A percentile compares a stretch with the other conserved stretches of the same genome.
Evolutionary conservation across 2,888 invertebrate species (phyloP).

Genomic region (Subacronicta megacephala): DNA sequence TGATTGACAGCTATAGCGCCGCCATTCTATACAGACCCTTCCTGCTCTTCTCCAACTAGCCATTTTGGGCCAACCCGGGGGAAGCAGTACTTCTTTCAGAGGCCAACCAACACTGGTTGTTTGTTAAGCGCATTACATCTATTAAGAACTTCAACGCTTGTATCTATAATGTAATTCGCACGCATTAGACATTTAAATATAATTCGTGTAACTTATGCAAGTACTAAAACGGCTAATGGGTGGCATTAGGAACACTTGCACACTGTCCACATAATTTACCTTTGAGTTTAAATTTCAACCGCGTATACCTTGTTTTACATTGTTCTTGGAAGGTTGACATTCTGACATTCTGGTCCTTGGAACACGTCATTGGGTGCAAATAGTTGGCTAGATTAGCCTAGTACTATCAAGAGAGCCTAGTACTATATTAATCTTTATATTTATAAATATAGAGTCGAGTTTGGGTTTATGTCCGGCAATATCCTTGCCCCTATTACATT

Average conservation of each 20-base stretch:
- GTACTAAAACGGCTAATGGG: constrained; percentile 71
- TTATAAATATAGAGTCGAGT: too few relatives aligned
- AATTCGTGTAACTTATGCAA: constrained; percentile 82
- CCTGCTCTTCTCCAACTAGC: constrained; percentile 25
- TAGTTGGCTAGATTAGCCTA: constrained; percentile 26
- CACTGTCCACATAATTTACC: constrained; percentile 51
- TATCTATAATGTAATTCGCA: constrained; percentile 77
- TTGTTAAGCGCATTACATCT: constrained; percentile 74
- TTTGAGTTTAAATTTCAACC: constrained; percentile 57
- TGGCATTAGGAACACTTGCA: constrained; percentile 65
- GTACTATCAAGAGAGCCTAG: constrained; percentile 30
- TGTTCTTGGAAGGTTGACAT: constrained; percentile 42
- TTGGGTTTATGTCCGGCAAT: too few relatives aligned
- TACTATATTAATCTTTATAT: constrained; percentile 4
- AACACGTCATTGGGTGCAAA: constrained; percentile 43
- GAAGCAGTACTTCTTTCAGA: constrained; percentile 34
- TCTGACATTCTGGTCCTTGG: constrained; percentile 32
- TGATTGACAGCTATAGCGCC: constrained; percentile 82
- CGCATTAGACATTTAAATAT: constrained; percentile 82
- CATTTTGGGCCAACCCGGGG: constrained; percentile 23
- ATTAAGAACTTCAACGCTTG: constrained; percentile 78
- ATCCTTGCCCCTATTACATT: too few relatives aligned
- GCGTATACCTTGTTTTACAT: constrained; percentile 46
- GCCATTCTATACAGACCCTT: constrained; percentile 66
- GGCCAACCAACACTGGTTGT: constrained; percentile 65